Percentiles rank a stretch among this genome's conserved stretches.
These are phyloP conservation scores for Alaudala cheleensis DNA, from an alignment of 2,113 vertebrate genomes.

Conservation along the genomic window DNA sequence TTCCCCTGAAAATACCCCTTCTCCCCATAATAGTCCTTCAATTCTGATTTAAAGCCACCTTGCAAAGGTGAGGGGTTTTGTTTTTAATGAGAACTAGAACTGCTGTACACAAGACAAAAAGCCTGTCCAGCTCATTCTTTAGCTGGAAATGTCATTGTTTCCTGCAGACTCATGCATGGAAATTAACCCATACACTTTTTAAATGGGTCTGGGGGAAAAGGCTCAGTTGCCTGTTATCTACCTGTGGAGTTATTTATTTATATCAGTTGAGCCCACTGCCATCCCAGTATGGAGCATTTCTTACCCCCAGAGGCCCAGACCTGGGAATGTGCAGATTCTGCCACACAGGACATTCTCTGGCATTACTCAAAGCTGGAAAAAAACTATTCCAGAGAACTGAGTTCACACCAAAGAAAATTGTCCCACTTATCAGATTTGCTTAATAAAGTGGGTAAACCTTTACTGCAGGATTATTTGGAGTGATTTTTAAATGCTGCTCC, in stretches of 20 bases:
- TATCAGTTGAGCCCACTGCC: neutral
- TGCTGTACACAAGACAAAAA: neutral
- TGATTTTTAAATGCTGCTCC: neutral
- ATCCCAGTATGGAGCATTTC: neutral
- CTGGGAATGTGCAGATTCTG: neutral
- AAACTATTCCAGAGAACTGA: neutral
- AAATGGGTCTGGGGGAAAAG: neutral
- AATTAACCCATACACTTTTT: neutral
- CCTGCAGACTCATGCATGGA: neutral
- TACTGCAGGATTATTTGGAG: neutral
- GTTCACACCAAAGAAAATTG: neutral
- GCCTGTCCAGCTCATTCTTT: neutral
- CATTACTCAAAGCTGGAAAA: neutral
- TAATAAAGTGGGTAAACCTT: neutral
- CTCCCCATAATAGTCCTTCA: neutral
- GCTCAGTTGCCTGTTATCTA: neutral
- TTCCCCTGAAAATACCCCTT: neutral
- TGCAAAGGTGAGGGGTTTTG: neutral
- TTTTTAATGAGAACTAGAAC: neutral
- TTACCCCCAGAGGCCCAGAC: neutral
- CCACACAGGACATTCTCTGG: neutral
- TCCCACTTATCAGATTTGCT: neutral
- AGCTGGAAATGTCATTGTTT: neutral
- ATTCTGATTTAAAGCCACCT: neutral
- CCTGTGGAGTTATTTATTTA: neutral